phyloP scores from a whole-genome alignment of 1,140 invertebrate genomes.

The Stenopsyche tienmushanensis region DNA sequence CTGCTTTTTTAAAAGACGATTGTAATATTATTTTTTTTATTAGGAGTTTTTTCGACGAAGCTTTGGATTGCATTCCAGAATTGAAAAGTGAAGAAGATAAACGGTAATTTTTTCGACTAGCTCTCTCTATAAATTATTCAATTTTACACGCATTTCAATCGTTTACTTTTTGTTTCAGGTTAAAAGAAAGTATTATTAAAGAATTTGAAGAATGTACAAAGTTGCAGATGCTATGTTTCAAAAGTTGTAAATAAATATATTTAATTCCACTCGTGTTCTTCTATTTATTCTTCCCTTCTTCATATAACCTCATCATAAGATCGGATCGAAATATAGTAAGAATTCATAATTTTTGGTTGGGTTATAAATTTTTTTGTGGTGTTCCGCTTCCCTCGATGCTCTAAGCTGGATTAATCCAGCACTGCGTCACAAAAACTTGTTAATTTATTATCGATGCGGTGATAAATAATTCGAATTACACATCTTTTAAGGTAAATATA shows the following conservation, averaged over 20 bases:
- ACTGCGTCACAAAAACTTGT: too few relatives aligned
- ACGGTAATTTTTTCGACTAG: slow-evolving; percentile 44
- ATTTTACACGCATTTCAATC: not conserved
- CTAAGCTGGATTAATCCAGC: too few relatives aligned
- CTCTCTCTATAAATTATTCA: slow-evolving; percentile 1
- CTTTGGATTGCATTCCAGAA: slow-evolving; percentile 60
- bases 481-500: not conserved
- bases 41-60: slow-evolving; percentile 62
- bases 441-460: too few relatives aligned
- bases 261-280: too few relatives aligned
- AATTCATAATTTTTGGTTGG: too few relatives aligned
- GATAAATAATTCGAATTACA: too few relatives aligned
- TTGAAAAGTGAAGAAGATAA: slow-evolving; percentile 52
- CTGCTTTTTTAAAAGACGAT: slow-evolving; percentile 10
- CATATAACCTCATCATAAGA: too few relatives aligned
- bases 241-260: slow-evolving; percentile 31
- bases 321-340: too few relatives aligned
- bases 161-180: slow-evolving; percentile 31
- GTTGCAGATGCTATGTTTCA: slow-evolving; percentile 42
- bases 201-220: slow-evolving; percentile 40
- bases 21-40: slow-evolving; percentile 40
- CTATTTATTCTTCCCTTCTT: too few relatives aligned
- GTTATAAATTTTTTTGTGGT: too few relatives aligned
- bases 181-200: slow-evolving; percentile 38
- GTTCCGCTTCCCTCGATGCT: too few relatives aligned